Evolutionary conservation across 2,888 invertebrate species (phyloP), one percentile per base, ranked within the genome.

Genomic region (Heliconius ethilla): DNA sequence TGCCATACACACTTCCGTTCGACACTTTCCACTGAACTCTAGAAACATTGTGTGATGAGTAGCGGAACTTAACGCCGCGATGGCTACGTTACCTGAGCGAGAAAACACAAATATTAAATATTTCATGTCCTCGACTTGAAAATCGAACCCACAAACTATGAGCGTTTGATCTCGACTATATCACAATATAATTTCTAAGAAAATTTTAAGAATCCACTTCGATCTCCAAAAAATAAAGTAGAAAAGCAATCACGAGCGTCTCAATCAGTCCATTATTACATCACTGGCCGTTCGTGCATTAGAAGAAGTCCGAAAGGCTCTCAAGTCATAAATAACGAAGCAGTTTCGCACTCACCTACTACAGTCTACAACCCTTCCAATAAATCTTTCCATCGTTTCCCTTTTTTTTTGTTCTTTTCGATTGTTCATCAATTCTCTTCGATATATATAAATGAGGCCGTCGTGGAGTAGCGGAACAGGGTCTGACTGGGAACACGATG

Each of bases 271-370:
- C 66, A 73, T 77, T 73, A 73, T 77, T 73, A 73, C 55, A 73
- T 67, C 66, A 72, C 62, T 73, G 73, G 63, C 65, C 76, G 76
- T 45, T 72, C 76, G 65, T 72, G 69, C 79, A 75, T 76, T 78
- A 78, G 73, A 74, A 74, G 78, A 76, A 79, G 78, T 78, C 78
- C 76, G 65, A 75, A 75, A 70, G 66, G 72, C 73, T 69, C 70
- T 70, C 70, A 69, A 40, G 66, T 51, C 69, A 79, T 81, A 81
- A 81, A 81, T 79, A 79, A 79, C 79, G 69, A 75, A 81, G 75
- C 81, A 78, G 78, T 63, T 70, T 79, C 74, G 65, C 77, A 79
- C 77, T 79, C 29, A 72, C 79, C 37, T 55, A 63, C 62, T 63
- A 63, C 63, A 75, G 70, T 75, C 77, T 63, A 63, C 72, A 75